Base-by-base conservation (phyloP, 2,797 vertebrate genomes). In the Muraenolepis orangiensis region DNA sequence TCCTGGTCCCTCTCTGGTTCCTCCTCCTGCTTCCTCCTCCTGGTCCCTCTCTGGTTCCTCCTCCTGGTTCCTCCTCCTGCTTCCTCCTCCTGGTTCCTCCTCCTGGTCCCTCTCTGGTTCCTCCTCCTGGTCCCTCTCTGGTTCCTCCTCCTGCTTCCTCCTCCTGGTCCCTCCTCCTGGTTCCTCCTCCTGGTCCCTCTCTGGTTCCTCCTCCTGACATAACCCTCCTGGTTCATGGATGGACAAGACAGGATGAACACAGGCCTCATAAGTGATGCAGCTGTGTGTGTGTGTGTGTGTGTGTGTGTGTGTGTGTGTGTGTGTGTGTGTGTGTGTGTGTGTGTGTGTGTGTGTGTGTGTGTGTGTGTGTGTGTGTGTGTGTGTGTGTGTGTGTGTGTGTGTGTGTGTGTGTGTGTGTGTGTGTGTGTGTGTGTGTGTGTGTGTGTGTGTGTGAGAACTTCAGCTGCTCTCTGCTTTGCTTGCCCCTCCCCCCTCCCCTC, bases 381-480 rank as follows among this genome's bases (percentile, higher is more conserved):
- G 66, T 67, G 66, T 67, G 66, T 67, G 66, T 67, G 28, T 67
- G 66, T 67, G 66, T 67, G 66, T 67, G 66, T 67, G 66, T 68
- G 66, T 68, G 29, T 68, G 66, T 68, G 66, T 68, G 66, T 68
- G 66, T 68, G 66, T 68, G 66, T 68, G 66, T 68, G 66, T 31
- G 66, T 31, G 66, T 68, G 66, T 68, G 28, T 67, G 66, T 67
- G 26, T 67, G 66, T 18, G 12, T 30, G 66, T 30, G 40, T 42
- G 40, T 42, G 40, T 42, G 40, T 16, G 40, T 42, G 38, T 42
- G 11, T 1, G 36, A 64, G 57, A 57, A 30, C 66, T 67, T 31
- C 64, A 66, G 42, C 74, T 18, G 80, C 80, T 82, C 88, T 85
- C 73, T 83, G 76, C 76, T 86, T 66, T 26, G 51, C 51, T 57